Conservation (phyloP, 2,797 vertebrate genomes). For the Lutjanus campechanus region DNA sequence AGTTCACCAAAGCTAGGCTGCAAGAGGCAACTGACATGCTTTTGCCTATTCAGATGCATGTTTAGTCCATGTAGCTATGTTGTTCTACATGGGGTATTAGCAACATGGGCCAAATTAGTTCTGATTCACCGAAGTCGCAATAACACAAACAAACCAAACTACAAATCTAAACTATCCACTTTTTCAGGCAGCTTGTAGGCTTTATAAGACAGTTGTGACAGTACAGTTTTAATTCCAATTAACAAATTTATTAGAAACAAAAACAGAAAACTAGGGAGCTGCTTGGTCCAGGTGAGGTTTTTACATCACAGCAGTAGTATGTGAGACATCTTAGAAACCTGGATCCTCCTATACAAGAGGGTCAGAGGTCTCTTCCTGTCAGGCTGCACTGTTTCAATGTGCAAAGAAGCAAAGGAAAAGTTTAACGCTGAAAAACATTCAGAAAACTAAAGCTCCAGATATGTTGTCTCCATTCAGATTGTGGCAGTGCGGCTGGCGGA, state of each 20-base stretch:
- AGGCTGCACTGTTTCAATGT: not conserved
- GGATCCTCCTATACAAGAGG: not conserved
- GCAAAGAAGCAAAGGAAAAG: not conserved
- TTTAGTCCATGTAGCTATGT: not conserved
- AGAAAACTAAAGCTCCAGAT: not conserved
- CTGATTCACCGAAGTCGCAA: too few species aligned
- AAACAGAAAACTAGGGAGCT: not conserved
- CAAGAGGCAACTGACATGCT: too few species aligned
- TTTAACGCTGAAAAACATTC: not conserved
- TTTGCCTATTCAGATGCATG: not conserved
- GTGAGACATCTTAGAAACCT: not conserved
- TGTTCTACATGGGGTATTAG: not conserved
- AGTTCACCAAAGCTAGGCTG: too few species aligned
- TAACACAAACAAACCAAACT: too few species aligned
- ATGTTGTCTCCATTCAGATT: conserved; percentile 81
- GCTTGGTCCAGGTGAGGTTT: not conserved
- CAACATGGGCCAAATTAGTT: not conserved
- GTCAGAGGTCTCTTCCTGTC: not conserved
- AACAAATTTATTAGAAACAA: not conserved
- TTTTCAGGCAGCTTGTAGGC: not conserved
- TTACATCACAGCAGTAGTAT: not conserved
- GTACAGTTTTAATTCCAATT: not conserved
- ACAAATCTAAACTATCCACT: too few species aligned
- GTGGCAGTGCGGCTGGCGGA: conserved; percentile 87
- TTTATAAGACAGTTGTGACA: not conserved